Evolutionary conservation across 2,888 invertebrate species (phyloP).

Genomic region (Polymixis flavicincta): DNA sequence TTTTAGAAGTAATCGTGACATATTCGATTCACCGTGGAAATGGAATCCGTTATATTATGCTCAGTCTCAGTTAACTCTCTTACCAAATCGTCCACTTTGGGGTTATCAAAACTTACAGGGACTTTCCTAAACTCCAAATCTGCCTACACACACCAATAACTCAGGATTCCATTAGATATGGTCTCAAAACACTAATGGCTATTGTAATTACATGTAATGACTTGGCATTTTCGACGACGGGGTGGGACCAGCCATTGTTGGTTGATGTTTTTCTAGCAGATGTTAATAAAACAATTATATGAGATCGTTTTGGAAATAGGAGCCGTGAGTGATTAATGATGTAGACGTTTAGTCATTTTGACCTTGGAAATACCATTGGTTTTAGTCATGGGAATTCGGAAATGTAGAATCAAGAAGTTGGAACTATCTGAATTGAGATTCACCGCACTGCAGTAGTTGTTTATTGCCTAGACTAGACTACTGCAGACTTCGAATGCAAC

Average conservation of each 20-base stretch:
- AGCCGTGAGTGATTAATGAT: constrained; percentile 30
- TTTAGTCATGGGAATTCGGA: constrained; percentile 8
- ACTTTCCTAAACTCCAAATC: not conserved
- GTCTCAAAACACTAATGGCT: constrained; percentile 54
- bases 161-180: constrained; percentile 48
- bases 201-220: constrained; percentile 68
- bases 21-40: constrained; percentile 27
- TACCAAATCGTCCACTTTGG: not conserved
- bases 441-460: constrained; percentile 46
- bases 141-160: constrained; percentile 8
- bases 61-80: not conserved
- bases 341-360: constrained; percentile 3
- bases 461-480: constrained; percentile 18
- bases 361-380: constrained; percentile 1
- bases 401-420: constrained; percentile 12
- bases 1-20: constrained; percentile 29
- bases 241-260: constrained; percentile 36
- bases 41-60: constrained; percentile 18
- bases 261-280: constrained; percentile 44
- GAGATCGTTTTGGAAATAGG: constrained; percentile 25
- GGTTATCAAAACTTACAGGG: not conserved
- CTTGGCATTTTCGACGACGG: constrained; percentile 48
- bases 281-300: constrained; percentile 46
- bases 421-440: not conserved
- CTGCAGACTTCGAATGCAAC: constrained; percentile 18